These are phyloP conservation scores for Pseudomyrmex sp. DNA, from an alignment of 1,140 invertebrate species.

Conservation along the genomic window DNA sequence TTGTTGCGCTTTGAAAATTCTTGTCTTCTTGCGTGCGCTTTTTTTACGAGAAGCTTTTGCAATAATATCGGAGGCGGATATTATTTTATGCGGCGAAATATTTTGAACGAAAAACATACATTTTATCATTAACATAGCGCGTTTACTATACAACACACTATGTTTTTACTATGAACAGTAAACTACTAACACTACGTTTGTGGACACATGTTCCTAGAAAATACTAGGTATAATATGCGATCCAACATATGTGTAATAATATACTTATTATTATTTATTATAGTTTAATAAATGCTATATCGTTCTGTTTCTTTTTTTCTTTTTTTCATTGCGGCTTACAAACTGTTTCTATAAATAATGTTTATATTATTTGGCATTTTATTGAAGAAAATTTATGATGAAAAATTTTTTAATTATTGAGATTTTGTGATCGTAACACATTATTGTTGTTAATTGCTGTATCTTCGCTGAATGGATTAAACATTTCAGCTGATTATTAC, in stretches of 20 bases:
- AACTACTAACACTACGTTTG: too few relatives aligned
- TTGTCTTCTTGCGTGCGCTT: not conserved
- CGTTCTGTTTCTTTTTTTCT: not conserved
- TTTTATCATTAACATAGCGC: too few relatives aligned
- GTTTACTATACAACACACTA: not conserved
- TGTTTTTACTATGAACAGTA: not conserved
- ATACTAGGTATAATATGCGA: not conserved
- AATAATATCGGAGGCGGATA: not conserved
- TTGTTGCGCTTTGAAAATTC: slow-evolving; percentile 40
- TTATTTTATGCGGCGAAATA: not conserved
- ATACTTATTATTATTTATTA: not conserved
- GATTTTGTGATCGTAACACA: too few relatives aligned
- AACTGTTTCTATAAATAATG: too few relatives aligned
- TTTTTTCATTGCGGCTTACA: not conserved
- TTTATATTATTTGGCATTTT: too few relatives aligned
- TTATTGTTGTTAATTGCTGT: too few relatives aligned
- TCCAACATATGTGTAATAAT: not conserved
- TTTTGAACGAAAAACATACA: not conserved
- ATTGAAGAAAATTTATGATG: too few relatives aligned
- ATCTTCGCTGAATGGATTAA: too few relatives aligned
- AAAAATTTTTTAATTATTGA: too few relatives aligned
- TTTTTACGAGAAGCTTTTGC: slow-evolving; percentile 37
- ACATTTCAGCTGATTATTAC: too few relatives aligned
- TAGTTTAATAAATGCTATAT: not conserved
- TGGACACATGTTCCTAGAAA: not conserved